A percentile compares a stretch with the other conserved stretches of the same genome.
These are phyloP conservation scores for Protophormia terraenovae DNA, from an alignment of 2,888 invertebrate species.

Conservation along the genomic window DNA sequence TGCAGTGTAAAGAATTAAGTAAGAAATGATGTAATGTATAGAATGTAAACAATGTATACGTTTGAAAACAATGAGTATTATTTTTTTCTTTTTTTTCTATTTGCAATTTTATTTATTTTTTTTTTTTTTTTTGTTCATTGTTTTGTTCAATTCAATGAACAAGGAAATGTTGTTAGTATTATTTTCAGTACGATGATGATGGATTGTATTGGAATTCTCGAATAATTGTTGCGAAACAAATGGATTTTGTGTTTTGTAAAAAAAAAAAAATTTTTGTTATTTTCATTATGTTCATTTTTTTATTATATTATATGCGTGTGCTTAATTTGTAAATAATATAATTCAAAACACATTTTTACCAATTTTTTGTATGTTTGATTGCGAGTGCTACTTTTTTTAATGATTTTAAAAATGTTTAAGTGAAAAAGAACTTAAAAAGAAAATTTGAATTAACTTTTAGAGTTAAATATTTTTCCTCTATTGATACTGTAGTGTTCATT, in stretches of 20 bases:
- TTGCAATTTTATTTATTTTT: neutral
- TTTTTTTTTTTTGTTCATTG: no score
- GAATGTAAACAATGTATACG: conserved; percentile 35
- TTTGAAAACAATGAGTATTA: conserved; percentile 27
- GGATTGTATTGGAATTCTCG: conserved; percentile 30
- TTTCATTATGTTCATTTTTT: neutral
- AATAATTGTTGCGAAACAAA: conserved; percentile 27
- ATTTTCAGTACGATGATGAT: conserved; percentile 10
- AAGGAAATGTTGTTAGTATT: conserved; percentile 15
- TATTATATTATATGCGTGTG: neutral
- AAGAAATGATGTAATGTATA: conserved; percentile 66
- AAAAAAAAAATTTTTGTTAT: neutral
- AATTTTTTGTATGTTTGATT: neutral
- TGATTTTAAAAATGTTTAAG: no score
- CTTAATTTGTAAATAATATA: neutral
- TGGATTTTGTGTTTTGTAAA: neutral
- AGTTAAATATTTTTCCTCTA: no score
- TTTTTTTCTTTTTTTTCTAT: neutral
- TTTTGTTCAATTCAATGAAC: conserved; percentile 24
- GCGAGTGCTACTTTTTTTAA: neutral
- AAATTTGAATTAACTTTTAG: no score
- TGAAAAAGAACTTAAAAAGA: no score
- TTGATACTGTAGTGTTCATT: no score
- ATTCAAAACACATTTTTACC: neutral
- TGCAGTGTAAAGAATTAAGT: conserved; percentile 75